Evolutionary conservation across 2,797 vertebrate genomes (phyloP), one percentile per base, ranked within the genome.

Genomic region (Cynopterus sphinx): DNA sequence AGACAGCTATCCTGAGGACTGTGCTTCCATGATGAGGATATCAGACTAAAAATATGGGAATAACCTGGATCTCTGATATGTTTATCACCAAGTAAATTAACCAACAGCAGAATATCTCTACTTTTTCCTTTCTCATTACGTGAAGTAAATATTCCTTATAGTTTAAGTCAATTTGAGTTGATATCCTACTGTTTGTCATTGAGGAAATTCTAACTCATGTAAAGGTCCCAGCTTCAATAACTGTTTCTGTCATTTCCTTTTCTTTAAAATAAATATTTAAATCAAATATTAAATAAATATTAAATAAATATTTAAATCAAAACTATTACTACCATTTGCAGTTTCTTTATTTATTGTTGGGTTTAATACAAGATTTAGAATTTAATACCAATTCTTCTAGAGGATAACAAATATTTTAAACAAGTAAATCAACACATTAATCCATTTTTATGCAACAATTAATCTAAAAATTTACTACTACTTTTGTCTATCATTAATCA

Each of bases 331-430:
- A 63, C 79, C 26, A 73, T 75, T 82, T 39, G 11, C 1, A 53
- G 28, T 24, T 55, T 84, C 24, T 65, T 53, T 9, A 51, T 36
- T 81, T 87, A 51, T 74, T 65, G 3, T 87, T 77, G 10, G 22
- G 9, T 70, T 96, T 88, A 88, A 81, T 41, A 22, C 3, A 85
- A 90, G 57, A 67, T 86, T 91, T 91, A 51, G 36, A 73, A 96
- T 15, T 79, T 86, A 19, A 55, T 86, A 74, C 86, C 55, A 93
- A 31, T 82, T 93, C 41, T 87, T 21, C 9, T 46, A 70, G 51
- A 43, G 9, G 16, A 65, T 21, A 39, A 21, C 33, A 93, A 41
- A 91, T 82, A 71, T 67, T 86, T 75, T 85, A 91, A 88, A 26
- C 9, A 86, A 63, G 28, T 83, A 87, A 10, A 88, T 81, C 41